Percentiles rank a stretch among this genome's conserved stretches.
Evolutionary conservation across 2,797 vertebrate genomes (phyloP).

Genomic region (Cyprinodon diabolis): DNA sequence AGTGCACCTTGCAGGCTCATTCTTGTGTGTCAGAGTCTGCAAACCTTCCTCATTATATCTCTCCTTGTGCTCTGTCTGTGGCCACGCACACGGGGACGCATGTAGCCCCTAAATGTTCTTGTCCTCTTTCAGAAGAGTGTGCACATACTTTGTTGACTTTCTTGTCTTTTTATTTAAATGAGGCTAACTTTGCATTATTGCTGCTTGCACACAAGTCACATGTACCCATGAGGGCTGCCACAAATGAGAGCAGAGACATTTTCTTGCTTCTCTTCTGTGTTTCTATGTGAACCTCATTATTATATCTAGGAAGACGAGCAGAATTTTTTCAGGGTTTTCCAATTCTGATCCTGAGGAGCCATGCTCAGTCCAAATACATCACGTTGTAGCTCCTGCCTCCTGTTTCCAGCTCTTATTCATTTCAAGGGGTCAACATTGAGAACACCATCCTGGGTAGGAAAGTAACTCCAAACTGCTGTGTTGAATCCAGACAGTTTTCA

Average conservation of each 20-base stretch:
- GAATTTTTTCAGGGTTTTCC: conserved; percentile 4
- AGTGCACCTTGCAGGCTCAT: conserved; percentile 17
- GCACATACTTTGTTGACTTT: conserved; percentile 11
- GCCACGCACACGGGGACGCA: conserved; percentile 23
- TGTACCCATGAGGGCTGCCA: not conserved
- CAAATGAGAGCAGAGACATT: conserved; percentile 39
- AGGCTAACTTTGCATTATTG: conserved; percentile 20
- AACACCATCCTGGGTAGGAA: too few relatives aligned
- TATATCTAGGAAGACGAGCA: conserved; percentile 34
- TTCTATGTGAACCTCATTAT: conserved; percentile 57
- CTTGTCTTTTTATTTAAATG: conserved; percentile 17
- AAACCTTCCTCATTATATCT: conserved; percentile 53
- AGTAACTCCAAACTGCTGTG: too few relatives aligned
- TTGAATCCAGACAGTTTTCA: too few relatives aligned
- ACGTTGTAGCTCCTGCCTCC: too few relatives aligned
- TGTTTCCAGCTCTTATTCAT: too few relatives aligned
- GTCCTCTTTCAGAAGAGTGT: conserved; percentile 4
- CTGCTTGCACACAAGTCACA: conserved; percentile 12
- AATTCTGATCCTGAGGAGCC: too few relatives aligned
- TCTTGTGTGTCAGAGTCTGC: conserved; percentile 13
- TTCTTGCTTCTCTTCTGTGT: conserved; percentile 35
- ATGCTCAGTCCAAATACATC: too few relatives aligned
- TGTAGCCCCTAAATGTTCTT: conserved; percentile 42
- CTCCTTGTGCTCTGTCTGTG: conserved; percentile 32
- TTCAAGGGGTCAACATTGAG: too few relatives aligned